A percentile compares a stretch with the other conserved stretches of the same genome.
Conservation (phyloP, 1,140 invertebrate genomes). For the Leptonema lineaticorne region DNA sequence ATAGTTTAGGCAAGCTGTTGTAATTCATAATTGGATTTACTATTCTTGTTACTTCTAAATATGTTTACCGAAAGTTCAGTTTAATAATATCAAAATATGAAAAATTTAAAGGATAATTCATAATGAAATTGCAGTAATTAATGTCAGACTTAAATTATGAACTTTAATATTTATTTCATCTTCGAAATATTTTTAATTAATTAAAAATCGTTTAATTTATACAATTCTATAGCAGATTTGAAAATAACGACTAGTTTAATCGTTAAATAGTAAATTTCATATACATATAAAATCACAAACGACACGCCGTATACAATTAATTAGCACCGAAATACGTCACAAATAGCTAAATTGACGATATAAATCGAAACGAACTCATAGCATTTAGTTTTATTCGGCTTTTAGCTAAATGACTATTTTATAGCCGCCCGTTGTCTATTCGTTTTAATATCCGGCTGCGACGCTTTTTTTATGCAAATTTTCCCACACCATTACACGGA, state of each 20-base stretch:
- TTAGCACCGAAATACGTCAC: not conserved
- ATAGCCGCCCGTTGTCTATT: not conserved
- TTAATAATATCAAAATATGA: no score
- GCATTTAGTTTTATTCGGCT: constrained; percentile 9
- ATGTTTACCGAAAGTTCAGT: no score
- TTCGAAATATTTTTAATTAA: no score
- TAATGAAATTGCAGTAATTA: no score
- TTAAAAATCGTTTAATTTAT: not conserved
- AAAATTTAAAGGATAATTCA: no score
- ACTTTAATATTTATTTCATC: no score
- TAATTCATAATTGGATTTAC: no score
- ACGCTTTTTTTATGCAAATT: constrained; percentile 4
- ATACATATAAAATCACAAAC: not conserved
- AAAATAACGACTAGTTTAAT: not conserved
- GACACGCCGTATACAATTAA: not conserved
- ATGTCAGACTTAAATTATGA: no score
- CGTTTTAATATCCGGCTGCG: not conserved
- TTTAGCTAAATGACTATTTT: constrained; percentile 7
- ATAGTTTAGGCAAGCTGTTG: no score
- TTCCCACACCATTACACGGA: not conserved
- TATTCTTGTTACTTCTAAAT: no score
- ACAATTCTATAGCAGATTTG: not conserved
- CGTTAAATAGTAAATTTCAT: not conserved
- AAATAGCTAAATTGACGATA: not conserved
- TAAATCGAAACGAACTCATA: constrained; percentile 5